These are phyloP conservation scores for Rhinophrynus dorsalis DNA, from an alignment of 2,797 vertebrate species.

Conservation along the genomic window DNA sequence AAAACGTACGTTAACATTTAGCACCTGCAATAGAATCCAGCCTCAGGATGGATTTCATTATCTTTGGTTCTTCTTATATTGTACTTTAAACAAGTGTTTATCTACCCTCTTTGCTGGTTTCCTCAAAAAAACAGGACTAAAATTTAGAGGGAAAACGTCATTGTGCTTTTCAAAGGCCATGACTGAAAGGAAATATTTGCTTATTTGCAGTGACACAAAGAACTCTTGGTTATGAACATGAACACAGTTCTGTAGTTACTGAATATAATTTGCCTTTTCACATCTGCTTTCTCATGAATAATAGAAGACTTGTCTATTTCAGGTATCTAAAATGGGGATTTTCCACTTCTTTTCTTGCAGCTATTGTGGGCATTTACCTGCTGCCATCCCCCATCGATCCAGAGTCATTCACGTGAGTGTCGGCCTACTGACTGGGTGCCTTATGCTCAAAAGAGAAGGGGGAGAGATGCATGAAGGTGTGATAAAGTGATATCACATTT, in stretches of 20 bases:
- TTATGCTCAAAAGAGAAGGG: too few relatives aligned
- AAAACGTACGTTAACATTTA: too few relatives aligned
- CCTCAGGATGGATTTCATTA: not conserved
- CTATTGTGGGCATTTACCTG: constrained; percentile 63
- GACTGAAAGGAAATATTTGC: not conserved
- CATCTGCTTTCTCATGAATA: not conserved
- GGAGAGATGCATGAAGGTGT: too few relatives aligned
- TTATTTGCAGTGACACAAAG: not conserved
- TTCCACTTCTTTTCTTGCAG: constrained; percentile 28
- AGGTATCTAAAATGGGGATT: constrained; percentile 26
- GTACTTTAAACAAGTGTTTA: too few relatives aligned
- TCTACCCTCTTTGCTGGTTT: not conserved
- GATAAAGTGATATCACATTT: too few relatives aligned
- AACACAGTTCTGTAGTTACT: not conserved
- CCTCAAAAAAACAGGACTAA: not conserved
- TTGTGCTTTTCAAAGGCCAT: too few relatives aligned
- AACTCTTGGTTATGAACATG: not conserved
- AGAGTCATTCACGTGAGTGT: constrained; percentile 60
- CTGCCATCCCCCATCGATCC: constrained; percentile 70
- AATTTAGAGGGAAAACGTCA: not conserved
- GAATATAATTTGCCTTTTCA: not conserved
- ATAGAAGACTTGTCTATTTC: not conserved
- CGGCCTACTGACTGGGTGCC: not conserved
- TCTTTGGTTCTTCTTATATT: not conserved
- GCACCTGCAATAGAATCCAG: too few relatives aligned